Conservation (phyloP, 1,140 invertebrate genomes). For the Araneus ventricosus region DNA sequence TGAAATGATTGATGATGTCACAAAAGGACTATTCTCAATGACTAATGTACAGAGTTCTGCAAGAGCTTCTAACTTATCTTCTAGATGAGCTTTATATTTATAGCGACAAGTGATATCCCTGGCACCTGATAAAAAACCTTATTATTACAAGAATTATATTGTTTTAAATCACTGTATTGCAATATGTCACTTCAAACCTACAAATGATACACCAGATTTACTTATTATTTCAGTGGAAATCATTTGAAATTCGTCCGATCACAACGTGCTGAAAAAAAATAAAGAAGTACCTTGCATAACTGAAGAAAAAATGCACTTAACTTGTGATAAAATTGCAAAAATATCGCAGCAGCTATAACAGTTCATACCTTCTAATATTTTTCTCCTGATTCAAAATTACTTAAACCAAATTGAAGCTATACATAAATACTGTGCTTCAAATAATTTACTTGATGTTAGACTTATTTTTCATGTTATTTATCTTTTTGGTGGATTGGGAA, state of each 20-base stretch:
- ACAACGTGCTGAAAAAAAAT: no score
- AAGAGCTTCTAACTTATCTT: no score
- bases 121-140: slow-evolving; percentile 75
- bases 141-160: slow-evolving; percentile 85
- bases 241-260: neutral
- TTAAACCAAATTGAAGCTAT: neutral
- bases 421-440: neutral
- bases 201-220: neutral
- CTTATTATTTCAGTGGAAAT: slow-evolving; percentile 16
- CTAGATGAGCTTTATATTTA: slow-evolving; percentile 82
- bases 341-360: neutral
- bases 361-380: no score
- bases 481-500: slow-evolving; percentile 41
- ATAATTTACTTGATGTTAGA: slow-evolving; percentile 29
- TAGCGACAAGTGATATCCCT: slow-evolving; percentile 79
- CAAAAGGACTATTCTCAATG: neutral
- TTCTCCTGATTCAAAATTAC: no score
- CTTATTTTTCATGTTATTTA: slow-evolving; percentile 37
- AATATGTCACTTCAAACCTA: slow-evolving; percentile 42
- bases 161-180: slow-evolving; percentile 83
- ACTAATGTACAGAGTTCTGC: neutral
- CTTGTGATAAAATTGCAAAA: slow-evolving; percentile 13
- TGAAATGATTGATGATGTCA: neutral
- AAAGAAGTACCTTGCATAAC: neutral
- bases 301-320: slow-evolving; percentile 11